These are phyloP conservation scores for Procavia capensis DNA, from an alignment of 2,113 vertebrate genomes.

Conservation along the genomic window DNA sequence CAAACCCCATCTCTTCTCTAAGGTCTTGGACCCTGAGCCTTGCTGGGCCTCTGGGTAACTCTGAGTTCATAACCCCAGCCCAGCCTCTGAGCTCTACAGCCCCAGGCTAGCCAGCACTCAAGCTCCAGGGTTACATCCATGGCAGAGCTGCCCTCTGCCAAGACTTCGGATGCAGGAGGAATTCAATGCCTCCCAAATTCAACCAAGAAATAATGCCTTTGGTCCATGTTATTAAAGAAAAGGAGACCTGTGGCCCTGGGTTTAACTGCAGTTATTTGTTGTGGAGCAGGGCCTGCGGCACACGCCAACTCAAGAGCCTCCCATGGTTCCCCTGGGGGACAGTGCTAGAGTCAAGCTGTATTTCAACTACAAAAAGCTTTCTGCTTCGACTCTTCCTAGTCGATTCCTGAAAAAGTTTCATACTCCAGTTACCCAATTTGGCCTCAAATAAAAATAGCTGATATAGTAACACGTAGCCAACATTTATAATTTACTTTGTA, in stretches of 20 bases:
- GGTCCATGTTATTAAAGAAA: conserved; percentile 37
- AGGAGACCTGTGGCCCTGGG: not conserved
- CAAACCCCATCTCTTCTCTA: not conserved
- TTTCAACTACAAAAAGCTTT: conserved; percentile 7
- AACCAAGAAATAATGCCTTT: conserved; percentile 18
- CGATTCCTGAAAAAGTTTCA: not conserved
- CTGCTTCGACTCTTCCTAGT: not conserved
- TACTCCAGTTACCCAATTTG: not conserved
- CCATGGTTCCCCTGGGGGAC: not conserved
- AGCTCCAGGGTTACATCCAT: not conserved
- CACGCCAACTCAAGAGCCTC: conserved; percentile 4
- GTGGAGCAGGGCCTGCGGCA: not conserved
- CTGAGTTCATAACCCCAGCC: too few relatives aligned
- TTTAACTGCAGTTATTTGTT: conserved; percentile 52
- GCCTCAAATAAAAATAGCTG: not conserved
- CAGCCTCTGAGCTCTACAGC: not conserved
- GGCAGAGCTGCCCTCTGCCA: not conserved
- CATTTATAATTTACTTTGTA: not conserved
- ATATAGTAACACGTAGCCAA: not conserved
- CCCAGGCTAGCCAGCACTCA: not conserved
- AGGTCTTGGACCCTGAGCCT: not conserved
- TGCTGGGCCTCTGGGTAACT: not conserved
- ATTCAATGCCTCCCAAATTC: not conserved
- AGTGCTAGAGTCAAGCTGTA: not conserved
- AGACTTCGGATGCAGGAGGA: not conserved